phyloP scores from a whole-genome alignment of 2,888 invertebrate genomes.

The Stegana nigrithorax region DNA sequence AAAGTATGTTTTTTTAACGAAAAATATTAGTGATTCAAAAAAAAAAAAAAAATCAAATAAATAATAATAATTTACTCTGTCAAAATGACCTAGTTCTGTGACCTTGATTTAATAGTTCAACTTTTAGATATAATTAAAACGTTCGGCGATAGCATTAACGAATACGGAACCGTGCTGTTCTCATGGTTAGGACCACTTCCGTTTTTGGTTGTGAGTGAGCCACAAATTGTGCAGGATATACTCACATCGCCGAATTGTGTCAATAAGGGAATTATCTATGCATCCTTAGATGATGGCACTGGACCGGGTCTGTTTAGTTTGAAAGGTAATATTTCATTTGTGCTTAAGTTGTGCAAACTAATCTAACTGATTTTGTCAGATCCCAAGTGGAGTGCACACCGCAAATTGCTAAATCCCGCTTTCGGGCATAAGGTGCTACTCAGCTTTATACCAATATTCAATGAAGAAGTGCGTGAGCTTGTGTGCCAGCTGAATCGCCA shows the following conservation, averaged over 20 bases:
- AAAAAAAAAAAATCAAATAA: background rate
- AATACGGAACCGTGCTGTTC: slow-evolving; percentile 49
- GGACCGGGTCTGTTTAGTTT: slow-evolving; percentile 60
- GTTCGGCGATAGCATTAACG: slow-evolving; percentile 41
- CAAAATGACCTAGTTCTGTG: no score
- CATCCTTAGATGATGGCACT: slow-evolving; percentile 57
- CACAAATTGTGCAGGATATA: slow-evolving; percentile 56
- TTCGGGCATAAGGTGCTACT: slow-evolving; percentile 60
- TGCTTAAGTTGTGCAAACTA: background rate
- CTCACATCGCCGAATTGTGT: slow-evolving; percentile 61
- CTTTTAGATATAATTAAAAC: slow-evolving; percentile 45
- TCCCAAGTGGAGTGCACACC: slow-evolving; percentile 60
- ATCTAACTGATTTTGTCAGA: slow-evolving; percentile 33
- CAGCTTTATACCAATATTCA: slow-evolving; percentile 62
- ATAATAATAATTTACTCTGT: no score
- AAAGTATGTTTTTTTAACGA: no score
- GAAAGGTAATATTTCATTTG: slow-evolving; percentile 41
- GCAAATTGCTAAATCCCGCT: slow-evolving; percentile 63
- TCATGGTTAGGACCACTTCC: slow-evolving; percentile 66
- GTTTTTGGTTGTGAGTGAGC: slow-evolving; percentile 58
- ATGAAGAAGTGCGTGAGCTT: slow-evolving; percentile 48
- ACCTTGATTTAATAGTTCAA: background rate
- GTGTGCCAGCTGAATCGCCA: slow-evolving; percentile 39
- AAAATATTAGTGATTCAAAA: no score
- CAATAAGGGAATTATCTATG: slow-evolving; percentile 59